A percentile compares a stretch with the other conserved stretches of the same genome.
phyloP scores from a whole-genome alignment of 2,113 vertebrate species.

The Corythoichthys haematopterus region DNA sequence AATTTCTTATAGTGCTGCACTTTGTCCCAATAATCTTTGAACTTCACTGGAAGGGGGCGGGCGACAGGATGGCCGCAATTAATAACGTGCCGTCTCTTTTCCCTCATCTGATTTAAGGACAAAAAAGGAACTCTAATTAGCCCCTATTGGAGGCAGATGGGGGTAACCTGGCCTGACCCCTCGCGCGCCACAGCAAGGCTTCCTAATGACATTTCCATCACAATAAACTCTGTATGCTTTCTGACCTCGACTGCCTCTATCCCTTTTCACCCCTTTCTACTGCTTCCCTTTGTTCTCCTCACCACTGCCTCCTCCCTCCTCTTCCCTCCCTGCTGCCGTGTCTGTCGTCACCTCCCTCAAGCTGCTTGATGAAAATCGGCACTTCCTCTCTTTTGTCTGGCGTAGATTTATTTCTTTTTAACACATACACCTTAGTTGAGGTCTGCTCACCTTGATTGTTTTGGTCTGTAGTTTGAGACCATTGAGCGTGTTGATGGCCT shows the following conservation, averaged over 20 bases:
- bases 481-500: conserved; percentile 95
- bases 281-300: conserved; percentile 31
- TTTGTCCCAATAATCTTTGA: conserved; percentile 59
- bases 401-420: background rate
- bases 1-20: conserved; percentile 41
- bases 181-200: conserved; percentile 53
- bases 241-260: conserved; percentile 71
- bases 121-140: conserved; percentile 75
- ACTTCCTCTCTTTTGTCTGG: conserved; percentile 42
- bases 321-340: conserved; percentile 61
- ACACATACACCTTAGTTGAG: background rate
- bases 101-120: conserved; percentile 68
- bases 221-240: conserved; percentile 78
- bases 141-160: conserved; percentile 75
- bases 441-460: conserved; percentile 88
- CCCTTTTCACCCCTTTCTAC: conserved; percentile 50
- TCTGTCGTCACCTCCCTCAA: conserved; percentile 40
- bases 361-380: conserved; percentile 33
- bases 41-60: conserved; percentile 47
- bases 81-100: conserved; percentile 52
- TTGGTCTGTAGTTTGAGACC: conserved; percentile 96
- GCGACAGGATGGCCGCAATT: conserved; percentile 46
- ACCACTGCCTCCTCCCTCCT: conserved; percentile 43
- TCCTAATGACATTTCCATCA: conserved; percentile 80
- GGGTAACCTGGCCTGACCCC: conserved; percentile 74